A percentile compares a stretch with the other conserved stretches of the same genome.
Evolutionary conservation across 2,113 vertebrate genomes (phyloP).

Genomic region (Orthochromis indermauri): DNA sequence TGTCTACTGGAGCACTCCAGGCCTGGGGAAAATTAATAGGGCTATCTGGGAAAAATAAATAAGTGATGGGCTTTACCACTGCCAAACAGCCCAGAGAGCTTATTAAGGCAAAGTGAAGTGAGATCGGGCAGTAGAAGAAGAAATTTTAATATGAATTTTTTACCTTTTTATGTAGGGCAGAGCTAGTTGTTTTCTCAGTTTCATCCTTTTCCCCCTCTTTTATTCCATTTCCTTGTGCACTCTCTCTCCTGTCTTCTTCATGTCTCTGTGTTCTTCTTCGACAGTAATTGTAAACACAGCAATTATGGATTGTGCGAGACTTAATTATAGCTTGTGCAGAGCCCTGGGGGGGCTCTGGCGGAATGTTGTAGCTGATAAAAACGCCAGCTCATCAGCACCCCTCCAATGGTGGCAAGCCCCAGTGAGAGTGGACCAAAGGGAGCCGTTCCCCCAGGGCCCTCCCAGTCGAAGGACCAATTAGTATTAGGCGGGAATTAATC

Average conservation of each 20-base stretch:
- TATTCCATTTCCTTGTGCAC: slow-evolving; percentile 30
- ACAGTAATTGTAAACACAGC: slow-evolving; percentile 78
- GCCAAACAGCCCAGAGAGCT: slow-evolving; percentile 73
- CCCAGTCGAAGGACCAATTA: slow-evolving; percentile 75
- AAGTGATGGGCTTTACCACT: slow-evolving; percentile 75
- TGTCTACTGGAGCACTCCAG: slow-evolving; percentile 62
- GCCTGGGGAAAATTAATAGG: slow-evolving; percentile 77
- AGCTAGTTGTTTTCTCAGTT: slow-evolving; percentile 9
- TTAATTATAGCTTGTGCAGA: slow-evolving; percentile 75
- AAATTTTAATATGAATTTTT: slow-evolving; percentile 70
- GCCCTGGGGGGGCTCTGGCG: slow-evolving; percentile 66
- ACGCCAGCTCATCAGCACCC: slow-evolving; percentile 67
- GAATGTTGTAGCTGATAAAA: slow-evolving; percentile 76
- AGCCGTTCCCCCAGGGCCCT: slow-evolving; percentile 58
- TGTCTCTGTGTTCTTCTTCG: slow-evolving; percentile 55
- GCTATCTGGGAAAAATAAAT: slow-evolving; percentile 80
- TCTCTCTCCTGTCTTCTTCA: slow-evolving; percentile 21
- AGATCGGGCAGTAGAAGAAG: slow-evolving; percentile 37
- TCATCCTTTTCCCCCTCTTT: slow-evolving; percentile 7
- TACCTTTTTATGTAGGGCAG: slow-evolving; percentile 63
- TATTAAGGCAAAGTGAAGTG: slow-evolving; percentile 67
- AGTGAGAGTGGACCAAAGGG: slow-evolving; percentile 71
- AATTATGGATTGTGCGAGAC: slow-evolving; percentile 79
- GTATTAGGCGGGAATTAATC: slow-evolving; percentile 79
- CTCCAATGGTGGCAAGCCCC: slow-evolving; percentile 63